phyloP scores from a whole-genome alignment of 2,113 vertebrate genomes.

The Cyphomyrus plagiostoma region DNA sequence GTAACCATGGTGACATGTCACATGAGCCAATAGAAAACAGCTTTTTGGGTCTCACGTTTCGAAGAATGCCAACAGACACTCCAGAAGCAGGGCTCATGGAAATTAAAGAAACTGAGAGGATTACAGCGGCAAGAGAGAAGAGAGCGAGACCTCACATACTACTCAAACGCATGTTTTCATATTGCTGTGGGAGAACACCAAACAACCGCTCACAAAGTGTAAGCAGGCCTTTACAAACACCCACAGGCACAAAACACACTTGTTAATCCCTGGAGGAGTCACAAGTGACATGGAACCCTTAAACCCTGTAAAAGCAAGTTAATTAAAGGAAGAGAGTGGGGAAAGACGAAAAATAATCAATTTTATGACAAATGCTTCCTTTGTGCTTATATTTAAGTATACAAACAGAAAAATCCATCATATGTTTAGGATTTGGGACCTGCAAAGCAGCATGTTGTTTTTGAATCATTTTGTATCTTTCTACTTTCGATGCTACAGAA shows the following conservation, averaged over 20 bases:
- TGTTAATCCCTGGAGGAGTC: neutral
- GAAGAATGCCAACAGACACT: neutral
- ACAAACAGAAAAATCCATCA: neutral
- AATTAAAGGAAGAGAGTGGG: neutral
- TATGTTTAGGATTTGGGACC: neutral
- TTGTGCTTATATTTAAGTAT: neutral
- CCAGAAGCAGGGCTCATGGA: neutral
- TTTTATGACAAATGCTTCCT: neutral
- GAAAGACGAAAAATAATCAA: neutral
- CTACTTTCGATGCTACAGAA: neutral
- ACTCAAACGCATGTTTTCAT: neutral
- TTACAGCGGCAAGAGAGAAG: neutral
- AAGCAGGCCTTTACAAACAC: neutral
- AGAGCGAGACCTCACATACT: neutral
- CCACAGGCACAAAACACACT: neutral
- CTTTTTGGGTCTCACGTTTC: constrained; percentile 34
- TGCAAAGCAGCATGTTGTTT: neutral
- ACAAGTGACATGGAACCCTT: neutral
- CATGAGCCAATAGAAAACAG: constrained; percentile 24
- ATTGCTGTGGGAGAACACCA: neutral
- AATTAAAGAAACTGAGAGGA: neutral
- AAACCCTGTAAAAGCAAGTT: neutral
- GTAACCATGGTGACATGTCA: constrained; percentile 43
- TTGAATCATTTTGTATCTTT: neutral
- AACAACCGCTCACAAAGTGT: neutral